Evolutionary conservation across 2,113 vertebrate genomes (phyloP).

Genomic region (Nothobranchius furzeri): DNA sequence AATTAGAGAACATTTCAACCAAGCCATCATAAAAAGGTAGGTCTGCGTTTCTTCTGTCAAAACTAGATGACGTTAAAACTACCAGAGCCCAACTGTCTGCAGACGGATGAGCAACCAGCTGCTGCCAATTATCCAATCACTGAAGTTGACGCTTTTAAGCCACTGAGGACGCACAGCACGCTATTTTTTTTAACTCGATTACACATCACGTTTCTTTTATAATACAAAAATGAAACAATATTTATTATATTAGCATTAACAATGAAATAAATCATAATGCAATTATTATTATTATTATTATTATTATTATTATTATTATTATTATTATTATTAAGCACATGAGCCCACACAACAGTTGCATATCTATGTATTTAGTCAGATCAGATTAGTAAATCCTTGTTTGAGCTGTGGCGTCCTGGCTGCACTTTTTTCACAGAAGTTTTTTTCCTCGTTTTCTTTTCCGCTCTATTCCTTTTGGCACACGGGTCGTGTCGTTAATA

Average conservation of each 20-base stretch:
- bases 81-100: not conserved
- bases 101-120: slow-evolving; percentile 32
- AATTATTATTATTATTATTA: too few species aligned
- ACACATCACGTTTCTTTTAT: too few species aligned
- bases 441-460: slow-evolving; percentile 18
- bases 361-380: not conserved
- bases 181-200: too few species aligned
- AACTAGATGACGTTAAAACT: not conserved
- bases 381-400: slow-evolving; percentile 45
- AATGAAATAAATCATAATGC: too few species aligned
- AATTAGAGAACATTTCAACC: slow-evolving; percentile 20
- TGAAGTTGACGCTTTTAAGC: not conserved
- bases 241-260: too few species aligned
- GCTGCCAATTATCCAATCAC: slow-evolving; percentile 54
- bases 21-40: slow-evolving; percentile 25
- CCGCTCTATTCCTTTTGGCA: not conserved
- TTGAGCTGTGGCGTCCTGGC: not conserved
- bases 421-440: not conserved
- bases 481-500: not conserved
- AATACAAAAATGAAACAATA: too few species aligned
- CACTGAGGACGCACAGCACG: not conserved
- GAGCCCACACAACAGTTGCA: too few species aligned
- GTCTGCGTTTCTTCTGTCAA: not conserved
- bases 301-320: too few species aligned
- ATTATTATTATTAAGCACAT: too few species aligned